Evolutionary conservation across 2,113 vertebrate species (phyloP), one percentile per base, ranked within the genome.

Genomic region (Paramisgurnus dabryanus): DNA sequence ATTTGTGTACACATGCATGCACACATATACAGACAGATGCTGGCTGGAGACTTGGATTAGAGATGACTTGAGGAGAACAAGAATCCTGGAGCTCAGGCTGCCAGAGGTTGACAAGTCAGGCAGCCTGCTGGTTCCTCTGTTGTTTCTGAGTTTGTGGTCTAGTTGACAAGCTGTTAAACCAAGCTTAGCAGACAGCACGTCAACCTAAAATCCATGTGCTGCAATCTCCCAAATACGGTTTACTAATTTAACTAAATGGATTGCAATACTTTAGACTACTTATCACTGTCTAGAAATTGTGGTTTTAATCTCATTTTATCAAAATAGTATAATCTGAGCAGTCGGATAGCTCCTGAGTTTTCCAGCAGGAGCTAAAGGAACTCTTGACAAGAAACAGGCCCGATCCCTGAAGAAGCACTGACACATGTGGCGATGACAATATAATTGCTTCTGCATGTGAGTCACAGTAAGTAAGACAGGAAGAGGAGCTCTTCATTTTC

Each of bases 51-150:
- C 67, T 66, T 76, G 17, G 11, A 41, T 75, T 58, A 66, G 41
- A 27, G n/a, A 69, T 71, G 58, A 63, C 22, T 34, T n/a, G 74
- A 49, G 18, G 69, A 63, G 57, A 27, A 74, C 39, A 61, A 49
- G 70, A 67, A 70, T 79, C 74, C 80, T 66, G 53, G 74, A 79
- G 47, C 65, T 49, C 61, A 65, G 45, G 70, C 13, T 69, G 76
- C 69, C 71, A 53, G 72, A 79, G 66, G 80, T 76, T 13, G 82
- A 57, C 68, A 78, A 47, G 57, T 81, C 47, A 84, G 57, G 18
- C 34, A 39, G 49, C 40, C 15, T 64, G n/a, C 6, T 11, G 63
- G 72, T 69, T 74, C 9, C n/a, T 78, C 49, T 66, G 70, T 50
- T 41, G 27, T 60, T 10, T 66, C 7, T 7, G 12, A 72, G 15